Conservation (phyloP, 2,113 vertebrate species). For the Mus musculus region GRCm39 chr13:97808501-97809000, state of each 20-base stretch:
- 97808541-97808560: neutral
- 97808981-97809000: neutral
- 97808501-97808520: neutral
- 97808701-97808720: neutral
- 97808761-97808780: neutral
- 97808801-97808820: neutral
- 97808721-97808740: neutral
- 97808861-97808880: neutral
- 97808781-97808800: neutral
- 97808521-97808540: rapidly evolving
- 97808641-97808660: slow-evolving; percentile 49
- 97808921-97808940: neutral
- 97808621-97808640: slow-evolving; percentile 40
- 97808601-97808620: slow-evolving; percentile 38
- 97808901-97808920: neutral
- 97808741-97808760: neutral
- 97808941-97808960: neutral
- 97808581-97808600: slow-evolving; percentile 8
- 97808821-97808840: rapidly evolving
- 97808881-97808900: neutral
- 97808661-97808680: neutral
- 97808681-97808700: neutral
- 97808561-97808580: neutral
- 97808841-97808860: rapidly evolving
- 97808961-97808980: neutral